Base-by-base conservation (phyloP, 1,140 invertebrate species). In the Penaeus vannamei region DNA sequence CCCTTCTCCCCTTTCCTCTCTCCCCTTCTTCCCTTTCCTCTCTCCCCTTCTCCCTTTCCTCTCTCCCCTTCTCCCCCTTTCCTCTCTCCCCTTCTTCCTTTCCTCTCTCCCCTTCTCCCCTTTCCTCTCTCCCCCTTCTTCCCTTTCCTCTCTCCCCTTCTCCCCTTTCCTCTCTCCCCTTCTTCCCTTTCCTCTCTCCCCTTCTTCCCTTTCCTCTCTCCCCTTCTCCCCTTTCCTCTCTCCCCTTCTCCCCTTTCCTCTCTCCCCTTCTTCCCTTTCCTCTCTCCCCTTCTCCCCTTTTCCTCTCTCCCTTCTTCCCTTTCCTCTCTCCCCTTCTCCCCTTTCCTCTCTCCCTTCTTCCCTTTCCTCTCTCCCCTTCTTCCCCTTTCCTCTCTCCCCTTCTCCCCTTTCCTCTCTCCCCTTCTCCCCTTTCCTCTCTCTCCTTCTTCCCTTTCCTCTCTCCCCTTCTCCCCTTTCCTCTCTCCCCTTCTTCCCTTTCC, bases 201-300 rank as follows among this genome's bases (percentile, higher is more conserved):
- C n/a, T n/a, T n/a, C 17, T n/a, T 64, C 62, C n/a, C n/a, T n/a
- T n/a, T 64, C 62, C 17, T 64, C n/a, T n/a, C n/a, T n/a, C 62
- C n/a, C 17, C 62, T 64, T n/a, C 62, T 64, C 62, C 62, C 62
- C 62, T 64, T n/a, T n/a, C n/a, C 62, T 64, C n/a, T 64, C 62
- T 64, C n/a, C 17, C n/a, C 62, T n/a, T 64, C n/a, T n/a, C n/a
- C 62, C n/a, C n/a, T 64, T n/a, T 64, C 62, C 62, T 64, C 17
- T n/a, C n/a, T n/a, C n/a, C n/a, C 62, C 62, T 19, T n/a, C n/a
- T 64, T 64, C 62, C n/a, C 62, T n/a, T 19, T n/a, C 62, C 62
- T 64, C 62, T 64, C 62, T n/a, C n/a, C 17, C 62, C n/a, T n/a
- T 64, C 62, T n/a, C n/a, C 62, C 62, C n/a, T 64, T 64, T n/a